phyloP scores from a whole-genome alignment of 2,113 vertebrate species.

The Scomber japonicus region DNA sequence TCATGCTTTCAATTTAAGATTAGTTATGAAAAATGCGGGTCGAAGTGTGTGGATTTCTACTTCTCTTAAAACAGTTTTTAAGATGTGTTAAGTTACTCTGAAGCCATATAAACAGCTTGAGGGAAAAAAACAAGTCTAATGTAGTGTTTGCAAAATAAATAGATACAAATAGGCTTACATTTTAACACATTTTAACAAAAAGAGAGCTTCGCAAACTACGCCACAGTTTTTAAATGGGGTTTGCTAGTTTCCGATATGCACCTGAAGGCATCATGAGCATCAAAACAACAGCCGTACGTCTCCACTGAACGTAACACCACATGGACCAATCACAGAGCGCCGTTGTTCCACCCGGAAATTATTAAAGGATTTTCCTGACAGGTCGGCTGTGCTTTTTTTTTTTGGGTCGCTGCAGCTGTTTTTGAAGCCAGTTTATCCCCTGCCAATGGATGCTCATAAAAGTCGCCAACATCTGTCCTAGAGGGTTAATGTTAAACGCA shows the following conservation, averaged over 20 bases:
- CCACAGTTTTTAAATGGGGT: too few relatives aligned
- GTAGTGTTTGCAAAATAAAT: too few relatives aligned
- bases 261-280: not conserved
- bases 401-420: not conserved
- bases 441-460: not conserved
- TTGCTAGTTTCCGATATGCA: not conserved
- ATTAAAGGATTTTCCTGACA: constrained; percentile 57
- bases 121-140: too few relatives aligned
- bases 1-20: too few relatives aligned
- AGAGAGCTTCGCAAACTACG: too few relatives aligned
- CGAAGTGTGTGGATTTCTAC: too few relatives aligned
- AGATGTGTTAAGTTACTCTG: too few relatives aligned
- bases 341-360: constrained; percentile 76
- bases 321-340: constrained; percentile 71
- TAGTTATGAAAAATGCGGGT: too few relatives aligned
- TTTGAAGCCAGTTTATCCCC: not conserved
- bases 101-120: too few relatives aligned
- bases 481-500: not conserved
- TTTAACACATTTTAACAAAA: too few relatives aligned
- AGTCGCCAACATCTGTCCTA: not conserved
- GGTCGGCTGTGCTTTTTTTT: constrained; percentile 58
- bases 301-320: constrained; percentile 40
- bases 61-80: too few relatives aligned
- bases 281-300: constrained; percentile 34
- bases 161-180: too few relatives aligned